phyloP scores from a whole-genome alignment of 2,797 vertebrate genomes.

The Pogonophryne albipinna region DNA sequence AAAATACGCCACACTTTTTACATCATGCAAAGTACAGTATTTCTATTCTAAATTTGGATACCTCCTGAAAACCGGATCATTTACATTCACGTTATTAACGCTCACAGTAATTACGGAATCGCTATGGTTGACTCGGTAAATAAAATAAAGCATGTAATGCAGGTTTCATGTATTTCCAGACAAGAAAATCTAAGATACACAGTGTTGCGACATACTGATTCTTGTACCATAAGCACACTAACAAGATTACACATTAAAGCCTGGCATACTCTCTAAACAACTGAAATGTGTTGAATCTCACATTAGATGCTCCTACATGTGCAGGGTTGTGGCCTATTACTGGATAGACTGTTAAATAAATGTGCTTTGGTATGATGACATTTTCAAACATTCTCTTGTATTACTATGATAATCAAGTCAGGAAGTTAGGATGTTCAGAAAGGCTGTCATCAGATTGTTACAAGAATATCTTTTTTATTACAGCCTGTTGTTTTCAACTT shows the following conservation, averaged over 20 bases:
- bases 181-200: neutral
- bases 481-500: neutral
- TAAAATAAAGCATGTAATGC: too few relatives aligned
- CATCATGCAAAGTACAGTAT: neutral
- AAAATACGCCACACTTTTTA: neutral
- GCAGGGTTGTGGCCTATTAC: neutral
- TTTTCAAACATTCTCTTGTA: too few relatives aligned
- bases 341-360: neutral
- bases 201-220: neutral
- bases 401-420: neutral
- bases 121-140: neutral
- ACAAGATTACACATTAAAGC: neutral
- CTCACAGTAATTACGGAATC: neutral
- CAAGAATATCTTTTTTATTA: neutral
- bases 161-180: neutral
- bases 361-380: neutral
- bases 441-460: neutral
- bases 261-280: too few relatives aligned
- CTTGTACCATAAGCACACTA: neutral
- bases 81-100: neutral
- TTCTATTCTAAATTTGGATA: neutral
- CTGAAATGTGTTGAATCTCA: neutral
- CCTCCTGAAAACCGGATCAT: neutral
- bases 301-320: neutral
- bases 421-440: neutral